phyloP scores from a whole-genome alignment of 2,888 invertebrate genomes.

The Parnassius mnemosyne region DNA sequence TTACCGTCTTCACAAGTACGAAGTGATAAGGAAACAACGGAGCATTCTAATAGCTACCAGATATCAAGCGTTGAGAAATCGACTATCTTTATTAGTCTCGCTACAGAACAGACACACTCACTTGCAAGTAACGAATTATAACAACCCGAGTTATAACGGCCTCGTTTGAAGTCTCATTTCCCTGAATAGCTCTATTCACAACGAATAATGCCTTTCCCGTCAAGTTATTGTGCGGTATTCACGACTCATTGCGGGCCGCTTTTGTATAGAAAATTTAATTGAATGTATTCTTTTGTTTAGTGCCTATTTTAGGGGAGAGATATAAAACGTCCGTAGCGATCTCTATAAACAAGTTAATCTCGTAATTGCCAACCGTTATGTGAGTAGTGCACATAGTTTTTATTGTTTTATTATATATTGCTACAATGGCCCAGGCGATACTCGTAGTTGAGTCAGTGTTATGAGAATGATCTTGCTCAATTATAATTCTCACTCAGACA shows the following conservation, averaged over 20 bases:
- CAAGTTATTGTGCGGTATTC: slow-evolving; percentile 66
- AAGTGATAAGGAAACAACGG: no score
- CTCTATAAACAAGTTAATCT: not conserved
- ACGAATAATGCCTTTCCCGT: slow-evolving; percentile 58
- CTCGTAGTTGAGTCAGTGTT: slow-evolving; percentile 24
- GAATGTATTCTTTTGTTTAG: slow-evolving; percentile 8
- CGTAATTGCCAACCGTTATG: not conserved
- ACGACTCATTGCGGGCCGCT: slow-evolving; percentile 68
- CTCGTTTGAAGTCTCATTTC: slow-evolving; percentile 50
- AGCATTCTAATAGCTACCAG: no score
- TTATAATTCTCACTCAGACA: slow-evolving; percentile 21
- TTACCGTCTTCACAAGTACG: no score
- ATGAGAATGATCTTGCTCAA: slow-evolving; percentile 26
- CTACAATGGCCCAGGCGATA: slow-evolving; percentile 13
- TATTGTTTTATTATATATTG: slow-evolving; percentile 10
- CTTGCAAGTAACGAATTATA: slow-evolving; percentile 47
- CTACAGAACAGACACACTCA: slow-evolving; percentile 26
- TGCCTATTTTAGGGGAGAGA: not conserved
- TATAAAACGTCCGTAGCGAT: not conserved
- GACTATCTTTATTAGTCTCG: not conserved
- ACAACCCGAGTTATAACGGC: slow-evolving; percentile 51
- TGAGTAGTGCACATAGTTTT: not conserved
- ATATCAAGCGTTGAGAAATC: not conserved
- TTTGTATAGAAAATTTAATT: slow-evolving; percentile 55
- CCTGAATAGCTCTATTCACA: slow-evolving; percentile 49